A percentile compares a stretch with the other conserved stretches of the same genome.
Conservation (phyloP, 2,797 vertebrate species). For the Zenarchopterus dispar region DNA sequence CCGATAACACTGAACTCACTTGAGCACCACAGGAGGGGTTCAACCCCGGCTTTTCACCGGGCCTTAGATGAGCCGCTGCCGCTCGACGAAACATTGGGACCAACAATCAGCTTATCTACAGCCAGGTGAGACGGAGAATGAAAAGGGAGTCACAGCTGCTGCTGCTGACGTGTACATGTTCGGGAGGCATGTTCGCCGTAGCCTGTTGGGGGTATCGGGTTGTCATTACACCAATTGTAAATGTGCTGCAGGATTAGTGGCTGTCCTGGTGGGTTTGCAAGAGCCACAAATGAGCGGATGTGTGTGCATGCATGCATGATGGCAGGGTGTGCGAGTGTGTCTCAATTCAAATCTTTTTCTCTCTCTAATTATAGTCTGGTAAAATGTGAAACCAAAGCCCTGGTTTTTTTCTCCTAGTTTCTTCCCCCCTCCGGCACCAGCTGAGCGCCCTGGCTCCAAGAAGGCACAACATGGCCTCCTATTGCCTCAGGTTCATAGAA, state of each 20-base stretch:
- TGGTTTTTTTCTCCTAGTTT: constrained; percentile 46
- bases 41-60: constrained; percentile 12
- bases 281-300: constrained; percentile 34
- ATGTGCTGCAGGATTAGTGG: constrained; percentile 70
- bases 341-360: constrained; percentile 48
- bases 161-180: constrained; percentile 74
- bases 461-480: constrained; percentile 57
- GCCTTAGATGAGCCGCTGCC: constrained; percentile 31
- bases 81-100: neutral
- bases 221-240: constrained; percentile 74
- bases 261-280: constrained; percentile 52
- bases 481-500: constrained; percentile 43
- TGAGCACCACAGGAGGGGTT: neutral
- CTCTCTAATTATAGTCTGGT: constrained; percentile 60
- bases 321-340: constrained; percentile 5
- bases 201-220: constrained; percentile 72
- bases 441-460: constrained; percentile 59
- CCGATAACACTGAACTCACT: constrained; percentile 34
- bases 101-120: constrained; percentile 43
- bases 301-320: constrained; percentile 13
- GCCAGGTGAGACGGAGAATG: constrained; percentile 55
- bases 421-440: constrained; percentile 31
- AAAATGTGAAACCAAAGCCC: constrained; percentile 65
- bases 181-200: constrained; percentile 45
- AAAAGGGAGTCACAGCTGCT: constrained; percentile 78